phyloP scores from a whole-genome alignment of 2,797 vertebrate species.

The Gadopsis marmoratus region DNA sequence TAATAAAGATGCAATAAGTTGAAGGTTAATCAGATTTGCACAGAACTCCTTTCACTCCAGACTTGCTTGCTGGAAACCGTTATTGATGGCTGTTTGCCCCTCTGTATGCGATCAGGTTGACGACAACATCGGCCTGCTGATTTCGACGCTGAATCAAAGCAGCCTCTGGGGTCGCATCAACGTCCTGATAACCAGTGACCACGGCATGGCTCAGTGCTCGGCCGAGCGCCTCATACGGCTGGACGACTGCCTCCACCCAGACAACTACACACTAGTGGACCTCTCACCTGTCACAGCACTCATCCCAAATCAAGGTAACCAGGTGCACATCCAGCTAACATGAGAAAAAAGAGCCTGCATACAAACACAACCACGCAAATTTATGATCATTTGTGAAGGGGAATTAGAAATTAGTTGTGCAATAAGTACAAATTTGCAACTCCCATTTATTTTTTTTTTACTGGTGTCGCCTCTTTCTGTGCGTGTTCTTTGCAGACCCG shows the following conservation, averaged over 20 bases:
- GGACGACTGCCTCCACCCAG: slow-evolving; percentile 84
- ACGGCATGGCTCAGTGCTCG: slow-evolving; percentile 95
- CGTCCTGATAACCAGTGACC: slow-evolving; percentile 94
- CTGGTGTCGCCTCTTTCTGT: background rate
- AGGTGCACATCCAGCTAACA: no score
- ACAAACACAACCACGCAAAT: background rate
- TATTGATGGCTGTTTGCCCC: background rate
- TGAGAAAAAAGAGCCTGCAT: background rate
- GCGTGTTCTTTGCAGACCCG: slow-evolving; percentile 78
- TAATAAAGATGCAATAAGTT: no score
- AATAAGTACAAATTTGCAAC: background rate
- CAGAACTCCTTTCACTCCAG: no score
- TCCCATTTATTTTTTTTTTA: background rate
- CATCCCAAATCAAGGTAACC: slow-evolving; percentile 87
- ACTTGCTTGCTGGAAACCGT: background rate
- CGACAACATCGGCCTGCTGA: slow-evolving; percentile 86
- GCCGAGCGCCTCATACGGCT: slow-evolving; percentile 87
- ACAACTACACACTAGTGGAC: slow-evolving; percentile 89
- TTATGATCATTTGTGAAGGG: background rate
- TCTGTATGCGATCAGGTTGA: slow-evolving; percentile 82
- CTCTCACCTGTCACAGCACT: slow-evolving; percentile 88
- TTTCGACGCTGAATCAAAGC: slow-evolving; percentile 82
- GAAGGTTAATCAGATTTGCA: no score
- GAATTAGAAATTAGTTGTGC: background rate
- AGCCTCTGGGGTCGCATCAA: slow-evolving; percentile 93